Evolutionary conservation across 2,888 invertebrate genomes (phyloP), one percentile per base, ranked within the genome.

Genomic region (Mesochorus sp.): DNA sequence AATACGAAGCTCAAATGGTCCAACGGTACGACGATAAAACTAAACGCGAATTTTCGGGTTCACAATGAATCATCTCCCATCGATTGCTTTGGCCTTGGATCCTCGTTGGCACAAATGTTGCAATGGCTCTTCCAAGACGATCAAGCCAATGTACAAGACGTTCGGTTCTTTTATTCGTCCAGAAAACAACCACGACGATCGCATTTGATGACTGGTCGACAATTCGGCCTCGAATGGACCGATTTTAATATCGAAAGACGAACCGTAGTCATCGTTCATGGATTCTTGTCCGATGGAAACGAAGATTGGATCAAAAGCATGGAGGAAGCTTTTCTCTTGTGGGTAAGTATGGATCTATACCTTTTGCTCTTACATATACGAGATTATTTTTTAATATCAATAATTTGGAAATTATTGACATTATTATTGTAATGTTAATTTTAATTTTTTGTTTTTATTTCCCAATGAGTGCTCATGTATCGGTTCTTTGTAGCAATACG

Each of bases 231-330:
- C 8, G 92, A 93, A 72, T 93, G 93, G 91, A 92, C 93, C 0
- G 93, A 94, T 82, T 94, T 93, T 84, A 88, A 92, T n/a, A 90
- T 93, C 0, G 86, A 85, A 0, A 91, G 93, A 49, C 91, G 88
- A 79, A 94, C 94, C 0, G 90, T 94, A 10, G 88, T 94, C 83
- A 94, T 94, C 21, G 92, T 94, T 0, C 95, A 94, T 80, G 95
- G 95, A 0, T 94, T 94, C 82, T 92, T 94, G 89, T 93, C 94
- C 64, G 92, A 92, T 82, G 93, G 94, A 71, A 92, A 93, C 74
- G 92, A 92, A 0, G 88, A 91, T 0, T 95, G 94, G 94, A 92
- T 94, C n/a, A 84, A 80, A 0, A 92, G 93, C 1, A 92, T 94
- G 93, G 93, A 93, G 12, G 88, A 88, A 21, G 93, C 93, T 0